A percentile compares a stretch with the other conserved stretches of the same genome.
These are phyloP conservation scores for Pleuronectes platessa DNA, from an alignment of 2,113 vertebrate genomes.

Conservation along the genomic window DNA sequence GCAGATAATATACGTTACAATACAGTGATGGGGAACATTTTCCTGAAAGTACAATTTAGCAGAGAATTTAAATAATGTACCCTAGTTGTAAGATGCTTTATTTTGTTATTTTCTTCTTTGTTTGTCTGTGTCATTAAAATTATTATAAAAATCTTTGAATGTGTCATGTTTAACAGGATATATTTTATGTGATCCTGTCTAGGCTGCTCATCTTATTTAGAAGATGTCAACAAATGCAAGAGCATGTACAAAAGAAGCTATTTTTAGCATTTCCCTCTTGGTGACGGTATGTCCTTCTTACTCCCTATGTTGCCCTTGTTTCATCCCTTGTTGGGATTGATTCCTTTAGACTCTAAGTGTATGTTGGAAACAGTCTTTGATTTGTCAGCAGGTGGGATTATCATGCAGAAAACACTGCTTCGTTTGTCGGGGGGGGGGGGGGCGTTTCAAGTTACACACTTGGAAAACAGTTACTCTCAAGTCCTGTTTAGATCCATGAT, in stretches of 20 bases:
- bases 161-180: neutral
- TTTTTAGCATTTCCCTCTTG: constrained; percentile 2
- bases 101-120: neutral
- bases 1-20: constrained; percentile 6
- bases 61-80: neutral
- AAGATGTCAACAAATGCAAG: neutral
- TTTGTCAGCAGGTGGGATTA: constrained; percentile 71
- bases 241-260: neutral
- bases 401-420: constrained; percentile 70
- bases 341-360: constrained; percentile 62
- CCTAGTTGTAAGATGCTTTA: neutral
- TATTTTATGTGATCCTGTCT: neutral
- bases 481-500: constrained; percentile 80
- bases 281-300: constrained; percentile 23
- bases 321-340: constrained; percentile 58
- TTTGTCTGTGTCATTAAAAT: neutral
- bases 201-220: neutral
- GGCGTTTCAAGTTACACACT: constrained; percentile 74
- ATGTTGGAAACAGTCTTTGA: constrained; percentile 69
- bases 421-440: constrained; percentile 57
- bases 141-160: neutral
- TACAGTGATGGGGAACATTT: neutral
- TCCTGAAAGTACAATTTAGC: neutral
- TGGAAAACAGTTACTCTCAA: constrained; percentile 76
- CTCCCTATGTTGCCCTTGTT: constrained; percentile 34